phyloP scores from a whole-genome alignment of 2,797 vertebrate genomes.

The Anableps anableps region DNA sequence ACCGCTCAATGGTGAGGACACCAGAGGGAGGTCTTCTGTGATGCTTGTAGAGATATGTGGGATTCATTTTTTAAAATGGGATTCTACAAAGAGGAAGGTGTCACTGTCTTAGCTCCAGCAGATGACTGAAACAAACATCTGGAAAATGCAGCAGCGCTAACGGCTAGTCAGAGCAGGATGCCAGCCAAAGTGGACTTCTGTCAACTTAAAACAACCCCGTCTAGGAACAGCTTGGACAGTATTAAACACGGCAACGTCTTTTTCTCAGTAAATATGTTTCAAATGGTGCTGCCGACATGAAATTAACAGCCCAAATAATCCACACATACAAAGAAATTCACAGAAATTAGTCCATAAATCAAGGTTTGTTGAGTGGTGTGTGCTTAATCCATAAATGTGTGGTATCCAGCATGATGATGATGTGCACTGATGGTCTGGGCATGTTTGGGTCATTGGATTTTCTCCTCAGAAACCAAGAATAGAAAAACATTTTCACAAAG shows the following conservation, averaged over 20 bases:
- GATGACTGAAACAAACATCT: too few species aligned
- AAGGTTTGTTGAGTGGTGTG: neutral
- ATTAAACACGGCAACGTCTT: neutral
- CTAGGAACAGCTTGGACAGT: too few species aligned
- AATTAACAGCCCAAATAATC: neutral
- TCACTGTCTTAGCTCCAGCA: too few species aligned
- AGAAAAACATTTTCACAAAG: neutral
- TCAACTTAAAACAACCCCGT: too few species aligned
- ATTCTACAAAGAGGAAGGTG: too few species aligned
- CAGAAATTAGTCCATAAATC: neutral
- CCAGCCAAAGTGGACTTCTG: too few species aligned
- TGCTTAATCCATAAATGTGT: neutral
- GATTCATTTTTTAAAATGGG: too few species aligned
- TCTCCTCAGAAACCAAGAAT: neutral
- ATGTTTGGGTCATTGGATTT: neutral
- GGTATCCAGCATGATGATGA: neutral
- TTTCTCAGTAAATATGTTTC: neutral
- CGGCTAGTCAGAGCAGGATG: too few species aligned
- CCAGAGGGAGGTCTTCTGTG: too few species aligned
- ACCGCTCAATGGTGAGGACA: too few species aligned
- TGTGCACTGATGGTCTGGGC: neutral
- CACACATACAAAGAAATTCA: neutral
- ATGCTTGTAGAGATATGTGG: too few species aligned
- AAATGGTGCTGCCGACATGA: neutral
- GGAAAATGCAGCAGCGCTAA: too few species aligned